Base-by-base conservation (phyloP, 92 coral and sea anemone species). In the Nematostella vectensis region DNA sequence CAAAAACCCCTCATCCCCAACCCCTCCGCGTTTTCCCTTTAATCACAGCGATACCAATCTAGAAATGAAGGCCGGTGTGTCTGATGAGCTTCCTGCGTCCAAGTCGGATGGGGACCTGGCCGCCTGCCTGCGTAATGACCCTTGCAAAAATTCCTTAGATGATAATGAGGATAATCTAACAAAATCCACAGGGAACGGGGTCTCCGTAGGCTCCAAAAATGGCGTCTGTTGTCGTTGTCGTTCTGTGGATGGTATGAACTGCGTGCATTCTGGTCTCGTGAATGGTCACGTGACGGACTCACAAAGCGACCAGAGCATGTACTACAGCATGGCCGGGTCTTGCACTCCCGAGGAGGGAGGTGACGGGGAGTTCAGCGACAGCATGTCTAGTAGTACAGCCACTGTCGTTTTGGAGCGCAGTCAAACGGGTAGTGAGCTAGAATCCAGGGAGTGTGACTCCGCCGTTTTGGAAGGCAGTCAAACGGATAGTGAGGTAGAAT, bases 331-430 rank as follows among this genome's bases (percentile, higher is more conserved):
- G 17, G 36, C 72, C 27, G 52, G 61, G 25, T 63, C 80, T 4
- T 62, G 62, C 8, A n/a, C 26, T 11, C n/a, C n/a, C n/a, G n/a
- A n/a, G n/a, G 75, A 65, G 40, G 71, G 70, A 25, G 54, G 55
- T 37, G 56, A 33, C 10, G 40, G 54, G 31, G 87, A 73, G 19
- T 16, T 83, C 21, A 68, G 50, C 50, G 71, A 62, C 28, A 88
- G 94, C 31, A 50, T 89, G 85, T 63, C 89, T 0, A 86, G 95
- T 33, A 89, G 97, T 29, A 57, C 84, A 8, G 73, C 82, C 26
- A 89, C 97, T 0, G 59, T 89, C 8, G 71, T 84, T 31, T 83
- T 80, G 4, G 86, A 76, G 3, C 61, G 71, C 27, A 57, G 58
- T 45, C 87, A 70, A 11, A 67, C 55, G 2, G 76, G 75, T 13